phyloP scores from a whole-genome alignment of 2,888 invertebrate species.

The Ptilodon capucinus region DNA sequence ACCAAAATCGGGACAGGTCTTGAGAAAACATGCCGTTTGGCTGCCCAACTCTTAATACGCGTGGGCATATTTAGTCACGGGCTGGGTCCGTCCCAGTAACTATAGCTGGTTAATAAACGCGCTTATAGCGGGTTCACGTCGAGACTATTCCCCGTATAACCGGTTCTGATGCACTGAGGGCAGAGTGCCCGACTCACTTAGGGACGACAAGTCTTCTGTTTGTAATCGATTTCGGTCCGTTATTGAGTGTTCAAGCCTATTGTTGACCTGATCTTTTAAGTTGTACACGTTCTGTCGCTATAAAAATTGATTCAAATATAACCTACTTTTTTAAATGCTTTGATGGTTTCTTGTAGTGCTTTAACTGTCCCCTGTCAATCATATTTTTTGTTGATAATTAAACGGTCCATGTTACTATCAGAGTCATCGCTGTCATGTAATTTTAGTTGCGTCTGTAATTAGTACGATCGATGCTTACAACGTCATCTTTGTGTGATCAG shows the following conservation, averaged over 20 bases:
- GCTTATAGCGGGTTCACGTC: constrained; percentile 49
- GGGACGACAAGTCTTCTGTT: constrained; percentile 49
- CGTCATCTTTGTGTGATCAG: constrained; percentile 3
- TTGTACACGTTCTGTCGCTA: constrained; percentile 22
- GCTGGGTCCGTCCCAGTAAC: constrained; percentile 53
- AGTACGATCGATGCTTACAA: not conserved
- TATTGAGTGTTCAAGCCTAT: constrained; percentile 33
- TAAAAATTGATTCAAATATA: constrained; percentile 36
- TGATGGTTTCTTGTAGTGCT: not conserved
- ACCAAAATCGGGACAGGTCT: not conserved
- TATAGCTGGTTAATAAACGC: constrained; percentile 61
- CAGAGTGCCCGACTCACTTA: constrained; percentile 48
- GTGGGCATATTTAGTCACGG: constrained; percentile 78
- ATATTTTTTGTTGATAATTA: constrained; percentile 1
- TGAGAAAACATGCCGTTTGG: not conserved
- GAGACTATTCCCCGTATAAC: constrained; percentile 65
- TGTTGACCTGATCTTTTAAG: constrained; percentile 30
- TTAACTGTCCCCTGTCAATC: constrained; percentile 1
- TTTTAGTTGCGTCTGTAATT: not conserved
- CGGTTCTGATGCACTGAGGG: constrained; percentile 59
- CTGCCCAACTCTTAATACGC: constrained; percentile 40
- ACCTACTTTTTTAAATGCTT: not conserved
- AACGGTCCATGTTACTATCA: not conserved
- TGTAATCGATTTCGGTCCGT: constrained; percentile 19
- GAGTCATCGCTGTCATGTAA: not conserved